phyloP scores from a whole-genome alignment of 2,113 vertebrate species.

The Dermatemys mawii region DNA sequence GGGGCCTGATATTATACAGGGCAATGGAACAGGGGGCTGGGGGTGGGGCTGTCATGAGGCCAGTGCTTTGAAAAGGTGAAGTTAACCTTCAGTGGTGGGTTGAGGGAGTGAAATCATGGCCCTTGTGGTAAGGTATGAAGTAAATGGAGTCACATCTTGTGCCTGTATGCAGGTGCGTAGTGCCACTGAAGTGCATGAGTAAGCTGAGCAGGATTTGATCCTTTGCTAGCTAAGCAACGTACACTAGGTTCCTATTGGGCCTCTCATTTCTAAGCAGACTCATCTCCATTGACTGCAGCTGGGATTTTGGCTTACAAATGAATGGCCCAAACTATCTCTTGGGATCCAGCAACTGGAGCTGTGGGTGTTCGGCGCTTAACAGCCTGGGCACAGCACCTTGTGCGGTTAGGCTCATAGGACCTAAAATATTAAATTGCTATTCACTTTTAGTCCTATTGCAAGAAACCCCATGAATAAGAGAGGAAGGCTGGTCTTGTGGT shows the following conservation, averaged over 20 bases:
- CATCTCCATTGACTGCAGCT: not conserved
- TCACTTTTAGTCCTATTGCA: not conserved
- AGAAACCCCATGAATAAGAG: not conserved
- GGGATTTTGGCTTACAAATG: not conserved
- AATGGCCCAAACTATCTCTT: too few relatives aligned
- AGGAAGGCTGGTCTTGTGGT: not conserved
- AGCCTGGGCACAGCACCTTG: not conserved
- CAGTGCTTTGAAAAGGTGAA: constrained; percentile 7
- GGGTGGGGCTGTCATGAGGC: not conserved
- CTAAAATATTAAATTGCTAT: not conserved
- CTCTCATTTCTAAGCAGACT: not conserved
- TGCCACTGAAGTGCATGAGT: not conserved
- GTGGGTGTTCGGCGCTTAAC: not conserved
- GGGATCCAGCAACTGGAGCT: not conserved
- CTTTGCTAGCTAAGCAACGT: not conserved
- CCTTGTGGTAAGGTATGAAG: constrained; percentile 12
- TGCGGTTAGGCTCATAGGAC: not conserved
- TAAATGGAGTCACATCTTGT: not conserved
- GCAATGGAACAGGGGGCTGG: not conserved
- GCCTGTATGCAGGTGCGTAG: not conserved
- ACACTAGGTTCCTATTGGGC: not conserved
- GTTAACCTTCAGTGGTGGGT: not conserved
- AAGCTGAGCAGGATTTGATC: not conserved
- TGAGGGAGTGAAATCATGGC: not conserved
- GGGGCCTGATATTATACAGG: not conserved